Evolutionary conservation across 1,140 invertebrate species (phyloP).

Genomic region (Aphelenchoides fujianensis): DNA sequence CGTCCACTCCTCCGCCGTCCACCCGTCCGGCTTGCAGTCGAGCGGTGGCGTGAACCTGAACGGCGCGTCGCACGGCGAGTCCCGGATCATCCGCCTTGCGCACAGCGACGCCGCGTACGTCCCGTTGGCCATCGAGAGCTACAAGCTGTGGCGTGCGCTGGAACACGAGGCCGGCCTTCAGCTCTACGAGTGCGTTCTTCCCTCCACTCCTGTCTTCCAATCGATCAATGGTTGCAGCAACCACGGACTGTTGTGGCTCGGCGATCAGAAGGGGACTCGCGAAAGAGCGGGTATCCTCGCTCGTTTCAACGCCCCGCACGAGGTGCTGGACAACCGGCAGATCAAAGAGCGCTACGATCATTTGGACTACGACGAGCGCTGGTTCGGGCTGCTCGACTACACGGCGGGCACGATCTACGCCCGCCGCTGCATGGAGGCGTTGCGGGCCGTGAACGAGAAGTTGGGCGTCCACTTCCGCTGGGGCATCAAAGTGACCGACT

Average conservation of each 20-base stretch:
- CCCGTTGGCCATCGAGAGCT: slow-evolving; percentile 41
- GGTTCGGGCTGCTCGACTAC: slow-evolving; percentile 44
- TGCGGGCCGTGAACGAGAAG: neutral
- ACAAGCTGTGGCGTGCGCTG: slow-evolving; percentile 33
- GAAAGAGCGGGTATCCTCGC: slow-evolving; percentile 30
- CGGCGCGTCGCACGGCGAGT: slow-evolving; percentile 47
- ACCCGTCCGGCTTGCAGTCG: neutral
- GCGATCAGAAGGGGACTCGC: slow-evolving; percentile 23
- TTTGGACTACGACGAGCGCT: slow-evolving; percentile 36
- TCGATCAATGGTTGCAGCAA: slow-evolving; percentile 22
- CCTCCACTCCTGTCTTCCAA: slow-evolving; percentile 5
- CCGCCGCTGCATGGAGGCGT: slow-evolving; percentile 35
- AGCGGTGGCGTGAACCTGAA: neutral
- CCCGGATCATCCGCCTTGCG: slow-evolving; percentile 43
- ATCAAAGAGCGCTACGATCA: slow-evolving; percentile 42
- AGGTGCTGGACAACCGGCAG: slow-evolving; percentile 15
- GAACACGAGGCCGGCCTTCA: slow-evolving; percentile 21
- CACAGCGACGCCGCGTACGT: slow-evolving; percentile 36
- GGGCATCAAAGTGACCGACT: neutral
- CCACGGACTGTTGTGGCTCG: slow-evolving; percentile 51
- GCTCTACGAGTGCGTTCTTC: slow-evolving; percentile 31
- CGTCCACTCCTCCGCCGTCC: neutral
- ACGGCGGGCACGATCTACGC: slow-evolving; percentile 42
- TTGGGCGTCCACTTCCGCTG: slow-evolving; percentile 7
- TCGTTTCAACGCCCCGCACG: slow-evolving; percentile 16